Conservation (phyloP, 1,140 invertebrate genomes). For the Probaryconus sp. region DNA sequence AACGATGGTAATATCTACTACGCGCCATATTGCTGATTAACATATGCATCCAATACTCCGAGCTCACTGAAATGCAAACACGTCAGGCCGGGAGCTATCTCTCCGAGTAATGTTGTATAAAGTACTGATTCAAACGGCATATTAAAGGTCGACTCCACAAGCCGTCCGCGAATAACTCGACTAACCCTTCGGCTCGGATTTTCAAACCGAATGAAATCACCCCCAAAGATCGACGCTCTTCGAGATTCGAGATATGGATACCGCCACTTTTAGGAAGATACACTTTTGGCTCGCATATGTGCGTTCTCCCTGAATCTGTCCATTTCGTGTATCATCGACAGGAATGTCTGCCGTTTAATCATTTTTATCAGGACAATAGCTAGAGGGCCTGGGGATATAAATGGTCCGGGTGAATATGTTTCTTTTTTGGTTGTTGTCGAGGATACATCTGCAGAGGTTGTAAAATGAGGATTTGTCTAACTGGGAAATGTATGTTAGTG, state of each 20-base stretch:
- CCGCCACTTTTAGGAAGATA: not conserved
- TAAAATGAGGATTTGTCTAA: too few relatives aligned
- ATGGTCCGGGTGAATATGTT: too few relatives aligned
- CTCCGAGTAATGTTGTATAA: slow-evolving; percentile 71
- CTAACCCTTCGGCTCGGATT: slow-evolving; percentile 61
- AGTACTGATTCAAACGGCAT: slow-evolving; percentile 75
- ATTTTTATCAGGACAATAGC: too few relatives aligned
- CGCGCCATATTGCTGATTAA: slow-evolving; percentile 76
- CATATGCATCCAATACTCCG: slow-evolving; percentile 75
- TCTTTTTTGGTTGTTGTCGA: too few relatives aligned
- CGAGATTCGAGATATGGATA: not conserved
- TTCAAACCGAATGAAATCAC: slow-evolving; percentile 60
- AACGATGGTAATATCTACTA: slow-evolving; percentile 71
- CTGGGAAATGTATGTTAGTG: too few relatives aligned
- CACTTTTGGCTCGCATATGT: too few relatives aligned
- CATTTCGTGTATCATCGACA: too few relatives aligned
- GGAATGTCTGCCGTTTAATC: too few relatives aligned
- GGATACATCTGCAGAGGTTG: too few relatives aligned
- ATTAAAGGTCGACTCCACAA: slow-evolving; percentile 73
- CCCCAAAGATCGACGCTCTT: slow-evolving; percentile 20
- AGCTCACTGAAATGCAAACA: slow-evolving; percentile 73
- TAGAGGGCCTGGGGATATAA: too few relatives aligned
- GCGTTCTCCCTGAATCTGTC: too few relatives aligned
- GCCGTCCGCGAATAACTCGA: slow-evolving; percentile 67
- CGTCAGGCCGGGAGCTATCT: slow-evolving; percentile 71